Evolutionary conservation across 2,113 vertebrate genomes (phyloP).

Genomic region (Ammodytes marinus): DNA sequence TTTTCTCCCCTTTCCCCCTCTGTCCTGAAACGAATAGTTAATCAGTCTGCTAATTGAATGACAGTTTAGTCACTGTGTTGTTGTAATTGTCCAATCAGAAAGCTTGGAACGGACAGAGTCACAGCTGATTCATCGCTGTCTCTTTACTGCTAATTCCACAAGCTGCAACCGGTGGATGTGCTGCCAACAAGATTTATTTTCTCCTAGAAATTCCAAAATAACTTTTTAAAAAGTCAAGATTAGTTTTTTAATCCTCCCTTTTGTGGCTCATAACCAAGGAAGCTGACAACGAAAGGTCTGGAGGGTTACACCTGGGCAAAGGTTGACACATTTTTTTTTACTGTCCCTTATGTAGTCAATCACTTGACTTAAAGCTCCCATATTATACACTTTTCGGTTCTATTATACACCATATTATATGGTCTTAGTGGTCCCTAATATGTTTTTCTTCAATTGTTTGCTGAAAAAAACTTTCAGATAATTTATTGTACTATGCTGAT

Average conservation of each 20-base stretch:
- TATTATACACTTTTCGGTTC: too few species aligned
- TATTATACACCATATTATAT: too few species aligned
- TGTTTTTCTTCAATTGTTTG: too few species aligned
- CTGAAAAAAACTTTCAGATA: too few species aligned
- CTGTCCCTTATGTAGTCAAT: neutral
- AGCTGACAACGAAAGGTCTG: neutral
- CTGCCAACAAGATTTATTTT: constrained; percentile 72
- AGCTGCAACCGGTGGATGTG: constrained; percentile 73
- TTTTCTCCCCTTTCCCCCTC: constrained; percentile 11
- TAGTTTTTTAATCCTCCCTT: constrained; percentile 17
- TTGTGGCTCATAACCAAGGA: neutral
- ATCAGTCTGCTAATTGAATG: constrained; percentile 81
- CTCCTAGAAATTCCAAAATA: constrained; percentile 49
- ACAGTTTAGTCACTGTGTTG: constrained; percentile 70
- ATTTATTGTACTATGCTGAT: too few species aligned
- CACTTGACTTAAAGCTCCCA: neutral
- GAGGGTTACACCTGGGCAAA: neutral
- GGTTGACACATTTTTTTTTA: neutral
- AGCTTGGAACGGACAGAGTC: constrained; percentile 78
- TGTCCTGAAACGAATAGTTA: constrained; percentile 73
- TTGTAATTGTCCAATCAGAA: constrained; percentile 84
- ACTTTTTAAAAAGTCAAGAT: constrained; percentile 57
- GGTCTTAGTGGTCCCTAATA: too few species aligned
- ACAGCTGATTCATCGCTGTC: constrained; percentile 80
- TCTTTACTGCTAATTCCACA: constrained; percentile 73